These are phyloP conservation scores for Aphidius gifuensis DNA, from an alignment of 1,140 invertebrate species.

Conservation along the genomic window DNA sequence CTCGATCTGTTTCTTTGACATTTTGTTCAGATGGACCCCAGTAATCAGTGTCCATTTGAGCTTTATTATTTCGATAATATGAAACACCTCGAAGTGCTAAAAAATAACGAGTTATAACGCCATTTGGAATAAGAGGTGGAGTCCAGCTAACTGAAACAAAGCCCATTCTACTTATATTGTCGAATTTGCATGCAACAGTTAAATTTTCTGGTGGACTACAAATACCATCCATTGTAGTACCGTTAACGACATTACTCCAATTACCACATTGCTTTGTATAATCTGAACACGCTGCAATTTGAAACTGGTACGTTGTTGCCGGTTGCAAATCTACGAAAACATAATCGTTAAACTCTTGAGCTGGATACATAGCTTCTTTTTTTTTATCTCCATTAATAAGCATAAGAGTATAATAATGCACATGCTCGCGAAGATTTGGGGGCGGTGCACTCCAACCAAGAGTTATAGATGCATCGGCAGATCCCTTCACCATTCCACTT, in stretches of 20 bases:
- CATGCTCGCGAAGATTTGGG: slow-evolving; percentile 63
- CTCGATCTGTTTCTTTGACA: slow-evolving; percentile 56
- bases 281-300: slow-evolving; percentile 73
- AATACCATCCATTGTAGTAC: slow-evolving; percentile 75
- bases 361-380: slow-evolving; percentile 62
- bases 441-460: slow-evolving; percentile 72
- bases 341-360: slow-evolving; percentile 65
- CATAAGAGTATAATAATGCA: slow-evolving; percentile 74
- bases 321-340: slow-evolving; percentile 75
- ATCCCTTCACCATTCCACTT: slow-evolving; percentile 72
- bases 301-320: slow-evolving; percentile 74
- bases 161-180: slow-evolving; percentile 63
- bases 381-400: slow-evolving; percentile 59
- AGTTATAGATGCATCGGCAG: slow-evolving; percentile 73
- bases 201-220: slow-evolving; percentile 64
- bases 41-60: slow-evolving; percentile 53
- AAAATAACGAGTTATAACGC: slow-evolving; percentile 70
- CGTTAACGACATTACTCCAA: slow-evolving; percentile 71
- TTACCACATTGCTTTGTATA: slow-evolving; percentile 71
- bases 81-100: slow-evolving; percentile 63
- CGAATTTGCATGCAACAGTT: slow-evolving; percentile 62
- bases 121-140: slow-evolving; percentile 67
- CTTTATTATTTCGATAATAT: slow-evolving; percentile 60
- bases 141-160: slow-evolving; percentile 70
- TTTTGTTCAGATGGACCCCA: slow-evolving; percentile 62